phyloP scores from a whole-genome alignment of 2,888 invertebrate genomes.

The Teinopalpus imperialis region DNA sequence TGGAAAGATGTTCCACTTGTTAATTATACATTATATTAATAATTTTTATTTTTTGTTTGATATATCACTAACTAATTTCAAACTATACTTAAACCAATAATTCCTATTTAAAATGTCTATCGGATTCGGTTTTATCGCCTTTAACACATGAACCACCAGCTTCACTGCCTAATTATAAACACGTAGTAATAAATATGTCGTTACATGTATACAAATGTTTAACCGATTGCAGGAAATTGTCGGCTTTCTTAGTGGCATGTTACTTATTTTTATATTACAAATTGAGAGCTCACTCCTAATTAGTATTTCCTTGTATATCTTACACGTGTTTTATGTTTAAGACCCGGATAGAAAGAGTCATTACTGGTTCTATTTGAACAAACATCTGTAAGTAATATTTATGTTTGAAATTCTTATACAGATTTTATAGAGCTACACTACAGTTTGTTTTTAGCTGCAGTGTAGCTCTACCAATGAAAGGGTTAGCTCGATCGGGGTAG shows the following conservation, averaged over 20 bases:
- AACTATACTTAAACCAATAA: too few species aligned
- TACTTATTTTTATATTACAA: constrained; percentile 42
- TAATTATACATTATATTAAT: not conserved
- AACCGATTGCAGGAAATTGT: constrained; percentile 50
- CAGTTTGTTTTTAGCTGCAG: too few species aligned
- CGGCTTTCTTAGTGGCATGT: constrained; percentile 31
- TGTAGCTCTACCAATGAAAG: too few species aligned
- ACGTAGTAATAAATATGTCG: constrained; percentile 54
- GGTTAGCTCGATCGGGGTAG: too few species aligned
- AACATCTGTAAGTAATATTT: constrained; percentile 6
- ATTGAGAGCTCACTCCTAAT: constrained; percentile 51
- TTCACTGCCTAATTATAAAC: constrained; percentile 47
- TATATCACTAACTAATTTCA: too few species aligned
- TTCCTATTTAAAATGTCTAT: constrained; percentile 19
- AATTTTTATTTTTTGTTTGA: not conserved
- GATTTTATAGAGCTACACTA: too few species aligned
- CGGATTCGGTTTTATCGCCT: too few species aligned
- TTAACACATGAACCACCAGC: too few species aligned
- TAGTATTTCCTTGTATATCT: constrained; percentile 45
- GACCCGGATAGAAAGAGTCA: constrained; percentile 13
- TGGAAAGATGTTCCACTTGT: too few species aligned
- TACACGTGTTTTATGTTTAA: constrained; percentile 22
- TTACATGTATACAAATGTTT: constrained; percentile 40
- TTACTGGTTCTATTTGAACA: constrained; percentile 14
- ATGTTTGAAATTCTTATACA: too few species aligned